Evolutionary conservation across 2,888 invertebrate genomes (phyloP).

Genomic region (Drosophila borborema): DNA sequence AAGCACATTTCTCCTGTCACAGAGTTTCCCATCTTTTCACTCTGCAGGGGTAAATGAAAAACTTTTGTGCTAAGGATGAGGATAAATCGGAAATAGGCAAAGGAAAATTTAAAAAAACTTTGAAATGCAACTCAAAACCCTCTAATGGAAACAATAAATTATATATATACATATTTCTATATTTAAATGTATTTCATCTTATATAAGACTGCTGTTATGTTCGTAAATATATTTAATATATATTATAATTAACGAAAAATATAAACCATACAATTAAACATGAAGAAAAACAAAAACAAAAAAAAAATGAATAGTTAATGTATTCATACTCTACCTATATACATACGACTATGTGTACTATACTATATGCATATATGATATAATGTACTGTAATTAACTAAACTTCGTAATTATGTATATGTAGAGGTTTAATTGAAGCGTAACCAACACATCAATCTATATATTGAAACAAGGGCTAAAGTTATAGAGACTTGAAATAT

Average conservation of each 20-base stretch:
- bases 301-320: constrained; percentile 58
- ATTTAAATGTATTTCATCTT: constrained; percentile 83
- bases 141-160: constrained; percentile 77
- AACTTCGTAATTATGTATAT: constrained; percentile 63
- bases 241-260: constrained; percentile 80
- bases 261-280: constrained; percentile 48
- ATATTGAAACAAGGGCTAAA: constrained; percentile 55
- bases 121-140: constrained; percentile 68
- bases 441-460: constrained; percentile 50
- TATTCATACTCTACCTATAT: constrained; percentile 72
- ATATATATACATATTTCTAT: constrained; percentile 69
- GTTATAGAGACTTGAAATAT: constrained; percentile 54
- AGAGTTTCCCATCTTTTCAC: constrained; percentile 1
- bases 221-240: constrained; percentile 84
- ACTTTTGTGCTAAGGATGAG: constrained; percentile 40
- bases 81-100: constrained; percentile 31
- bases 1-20: background rate
- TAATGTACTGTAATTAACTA: constrained; percentile 73
- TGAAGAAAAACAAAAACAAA: constrained; percentile 9
- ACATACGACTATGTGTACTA: constrained; percentile 68
- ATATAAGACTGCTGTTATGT: constrained; percentile 86
- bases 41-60: constrained; percentile 17
- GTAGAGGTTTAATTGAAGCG: constrained; percentile 69
- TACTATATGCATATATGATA: constrained; percentile 50
- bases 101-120: constrained; percentile 15